Percentiles rank a stretch among this genome's conserved stretches.
Evolutionary conservation across 2,797 vertebrate species (phyloP).

Genomic region (Muraenolepis orangiensis): DNA sequence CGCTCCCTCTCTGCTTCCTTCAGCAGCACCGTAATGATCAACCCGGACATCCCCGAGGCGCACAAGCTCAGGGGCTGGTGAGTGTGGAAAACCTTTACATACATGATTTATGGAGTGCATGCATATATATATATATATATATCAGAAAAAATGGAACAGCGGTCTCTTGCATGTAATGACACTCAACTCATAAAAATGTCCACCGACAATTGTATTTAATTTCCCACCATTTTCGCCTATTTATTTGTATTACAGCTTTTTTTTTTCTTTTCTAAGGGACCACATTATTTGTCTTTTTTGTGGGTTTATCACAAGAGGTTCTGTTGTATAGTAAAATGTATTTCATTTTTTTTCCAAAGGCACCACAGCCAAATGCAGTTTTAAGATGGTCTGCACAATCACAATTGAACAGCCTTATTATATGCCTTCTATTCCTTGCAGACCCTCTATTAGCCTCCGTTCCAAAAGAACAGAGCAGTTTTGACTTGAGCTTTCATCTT

Average conservation of each 20-base stretch:
- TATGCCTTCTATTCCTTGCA: conserved; percentile 33
- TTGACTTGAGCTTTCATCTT: conserved; percentile 46
- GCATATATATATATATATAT: background rate
- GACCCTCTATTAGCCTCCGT: conserved; percentile 20
- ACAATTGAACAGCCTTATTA: conserved; percentile 17
- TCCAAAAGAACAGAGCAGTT: conserved; percentile 25
- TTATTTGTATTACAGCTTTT: background rate
- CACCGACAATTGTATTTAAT: background rate
- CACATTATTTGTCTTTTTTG: background rate
- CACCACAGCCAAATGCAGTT: background rate
- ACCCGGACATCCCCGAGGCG: conserved; percentile 94
- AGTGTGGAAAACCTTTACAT: conserved; percentile 37
- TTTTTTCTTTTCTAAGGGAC: background rate
- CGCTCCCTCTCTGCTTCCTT: conserved; percentile 88
- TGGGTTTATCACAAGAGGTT: background rate
- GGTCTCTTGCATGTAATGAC: background rate
- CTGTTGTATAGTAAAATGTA: background rate
- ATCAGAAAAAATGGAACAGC: too few relatives aligned
- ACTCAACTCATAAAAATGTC: background rate
- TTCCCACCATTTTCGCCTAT: background rate
- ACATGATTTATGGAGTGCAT: conserved; percentile 17
- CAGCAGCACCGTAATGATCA: conserved; percentile 88
- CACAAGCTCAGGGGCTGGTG: conserved; percentile 96
- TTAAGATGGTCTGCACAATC: conserved; percentile 8
- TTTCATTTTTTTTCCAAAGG: background rate